Percentiles rank a stretch among this genome's conserved stretches.
Conservation (phyloP, 2,113 vertebrate species). For the Cephalopholis sonnerati region DNA sequence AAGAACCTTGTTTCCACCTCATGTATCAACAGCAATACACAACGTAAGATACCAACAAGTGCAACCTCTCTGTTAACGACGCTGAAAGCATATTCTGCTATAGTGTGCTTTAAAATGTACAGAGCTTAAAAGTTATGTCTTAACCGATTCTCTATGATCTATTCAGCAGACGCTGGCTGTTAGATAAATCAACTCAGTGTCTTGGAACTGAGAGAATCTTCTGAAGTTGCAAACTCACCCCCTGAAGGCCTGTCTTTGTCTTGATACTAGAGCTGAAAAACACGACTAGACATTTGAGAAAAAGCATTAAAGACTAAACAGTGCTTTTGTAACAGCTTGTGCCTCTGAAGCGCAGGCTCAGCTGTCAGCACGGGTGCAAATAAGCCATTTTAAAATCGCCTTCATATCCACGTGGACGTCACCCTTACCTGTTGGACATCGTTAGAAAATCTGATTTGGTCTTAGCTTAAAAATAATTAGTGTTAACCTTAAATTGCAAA, state of each 20-base stretch:
- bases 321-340: neutral
- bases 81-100: neutral
- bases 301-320: neutral
- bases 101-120: slow-evolving; percentile 16
- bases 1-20: neutral
- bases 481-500: neutral
- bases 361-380: slow-evolving; percentile 5
- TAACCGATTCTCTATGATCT: neutral
- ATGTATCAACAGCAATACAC: neutral
- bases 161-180: neutral
- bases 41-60: neutral
- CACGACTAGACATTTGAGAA: slow-evolving; percentile 10
- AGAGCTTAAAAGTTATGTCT: slow-evolving; percentile 4
- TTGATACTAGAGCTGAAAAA: neutral
- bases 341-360: slow-evolving; percentile 19
- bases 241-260: neutral
- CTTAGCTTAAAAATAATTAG: slow-evolving; percentile 11
- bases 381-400: slow-evolving; percentile 2
- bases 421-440: neutral
- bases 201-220: slow-evolving; percentile 10
- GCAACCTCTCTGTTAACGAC: neutral
- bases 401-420: neutral
- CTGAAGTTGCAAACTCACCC: neutral
- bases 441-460: slow-evolving; percentile 48
- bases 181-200: neutral